Conservation (phyloP, 2,113 vertebrate genomes). For the Cathartes aura region DNA sequence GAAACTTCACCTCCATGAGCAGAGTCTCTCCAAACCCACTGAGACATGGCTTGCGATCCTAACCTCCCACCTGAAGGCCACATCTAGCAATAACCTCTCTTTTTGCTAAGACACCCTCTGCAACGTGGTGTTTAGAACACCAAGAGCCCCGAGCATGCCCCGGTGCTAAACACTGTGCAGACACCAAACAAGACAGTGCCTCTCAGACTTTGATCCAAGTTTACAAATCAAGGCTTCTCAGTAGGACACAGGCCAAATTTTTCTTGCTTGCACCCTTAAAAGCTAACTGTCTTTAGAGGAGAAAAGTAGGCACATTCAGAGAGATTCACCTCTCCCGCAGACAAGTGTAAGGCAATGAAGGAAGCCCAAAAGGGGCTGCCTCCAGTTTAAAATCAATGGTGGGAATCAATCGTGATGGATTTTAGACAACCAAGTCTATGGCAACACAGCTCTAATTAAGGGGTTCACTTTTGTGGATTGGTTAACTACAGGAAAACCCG, state of each 20-base stretch:
- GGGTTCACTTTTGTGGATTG: background rate
- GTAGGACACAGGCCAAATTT: background rate
- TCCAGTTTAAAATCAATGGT: background rate
- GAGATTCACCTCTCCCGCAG: background rate
- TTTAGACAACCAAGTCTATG: background rate
- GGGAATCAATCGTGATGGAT: background rate
- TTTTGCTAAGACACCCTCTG: background rate
- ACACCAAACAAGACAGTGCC: background rate
- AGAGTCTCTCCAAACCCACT: background rate
- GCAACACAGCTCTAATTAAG: background rate
- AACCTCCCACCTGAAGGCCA: background rate
- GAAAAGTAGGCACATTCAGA: background rate
- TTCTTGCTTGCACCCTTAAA: background rate
- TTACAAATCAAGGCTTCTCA: background rate
- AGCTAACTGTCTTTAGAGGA: background rate
- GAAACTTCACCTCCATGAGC: background rate
- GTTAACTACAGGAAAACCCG: background rate
- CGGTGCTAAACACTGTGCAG: background rate
- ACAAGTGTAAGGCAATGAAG: background rate
- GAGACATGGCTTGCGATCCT: background rate
- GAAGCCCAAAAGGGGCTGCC: background rate
- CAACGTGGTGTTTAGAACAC: fast-evolving
- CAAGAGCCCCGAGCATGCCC: background rate
- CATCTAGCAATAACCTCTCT: background rate
- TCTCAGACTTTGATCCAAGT: background rate